Conservation (phyloP, 1,140 invertebrate genomes). For the Bombus impatiens region DNA sequence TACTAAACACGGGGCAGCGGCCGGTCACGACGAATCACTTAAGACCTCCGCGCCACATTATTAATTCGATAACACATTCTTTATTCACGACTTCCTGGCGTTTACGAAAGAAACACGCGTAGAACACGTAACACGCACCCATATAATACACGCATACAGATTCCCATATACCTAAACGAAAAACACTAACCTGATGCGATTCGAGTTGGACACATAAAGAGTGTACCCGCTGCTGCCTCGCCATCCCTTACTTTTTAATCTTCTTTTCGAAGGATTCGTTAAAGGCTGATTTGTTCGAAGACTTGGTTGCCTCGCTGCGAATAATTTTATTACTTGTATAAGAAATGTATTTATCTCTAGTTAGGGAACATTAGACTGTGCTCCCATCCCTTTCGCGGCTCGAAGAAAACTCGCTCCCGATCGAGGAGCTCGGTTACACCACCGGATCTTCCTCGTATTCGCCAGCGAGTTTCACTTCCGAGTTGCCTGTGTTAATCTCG, state of each 20-base stretch:
- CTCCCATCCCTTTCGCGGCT: constrained; percentile 40
- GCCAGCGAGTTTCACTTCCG: constrained; percentile 19
- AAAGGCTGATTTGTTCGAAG: constrained; percentile 70
- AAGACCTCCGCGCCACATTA: not conserved
- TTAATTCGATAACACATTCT: not conserved
- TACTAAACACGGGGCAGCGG: constrained; percentile 51
- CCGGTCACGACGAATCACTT: not conserved
- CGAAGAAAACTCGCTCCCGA: constrained; percentile 14
- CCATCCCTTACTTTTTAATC: constrained; percentile 60
- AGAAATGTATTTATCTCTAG: constrained; percentile 67
- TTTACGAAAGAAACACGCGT: not conserved
- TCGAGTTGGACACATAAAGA: not conserved
- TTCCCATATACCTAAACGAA: not conserved
- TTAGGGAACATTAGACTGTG: constrained; percentile 64
- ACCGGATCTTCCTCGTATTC: not conserved
- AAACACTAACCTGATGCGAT: not conserved
- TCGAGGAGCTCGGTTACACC: not conserved
- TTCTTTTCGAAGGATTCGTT: constrained; percentile 61
- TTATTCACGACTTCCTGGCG: not conserved
- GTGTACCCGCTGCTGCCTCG: constrained; percentile 46
- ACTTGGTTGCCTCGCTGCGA: constrained; percentile 68
- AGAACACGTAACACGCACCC: not conserved
- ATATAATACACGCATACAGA: too few species aligned
- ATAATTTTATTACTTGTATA: constrained; percentile 67
- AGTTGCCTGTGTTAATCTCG: constrained; percentile 53